Percentiles rank a stretch among this genome's conserved stretches.
These are phyloP conservation scores for Tetragonula carbonaria DNA, from an alignment of 2,888 invertebrate genomes.

Conservation along the genomic window DNA sequence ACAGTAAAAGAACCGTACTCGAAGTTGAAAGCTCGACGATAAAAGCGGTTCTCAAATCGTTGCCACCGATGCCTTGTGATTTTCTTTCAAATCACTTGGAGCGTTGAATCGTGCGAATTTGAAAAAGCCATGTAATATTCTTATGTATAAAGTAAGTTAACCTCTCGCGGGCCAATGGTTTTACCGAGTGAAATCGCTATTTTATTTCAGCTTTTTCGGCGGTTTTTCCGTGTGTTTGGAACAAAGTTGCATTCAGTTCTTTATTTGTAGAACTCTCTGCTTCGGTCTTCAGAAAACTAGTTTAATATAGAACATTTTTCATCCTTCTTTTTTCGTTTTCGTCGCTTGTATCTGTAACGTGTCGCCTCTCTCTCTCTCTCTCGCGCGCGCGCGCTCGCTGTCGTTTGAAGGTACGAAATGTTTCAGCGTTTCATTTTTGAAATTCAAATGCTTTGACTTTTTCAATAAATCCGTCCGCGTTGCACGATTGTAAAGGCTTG, in stretches of 20 bases:
- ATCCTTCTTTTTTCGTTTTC: background rate
- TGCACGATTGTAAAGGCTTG: background rate
- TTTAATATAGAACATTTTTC: too few relatives aligned
- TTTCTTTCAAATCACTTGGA: conserved; percentile 4
- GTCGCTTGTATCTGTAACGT: background rate
- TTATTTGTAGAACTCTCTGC: background rate
- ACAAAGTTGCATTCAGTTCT: background rate
- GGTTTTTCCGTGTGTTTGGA: background rate
- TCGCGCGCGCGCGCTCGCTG: background rate
- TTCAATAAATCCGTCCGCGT: too few relatives aligned
- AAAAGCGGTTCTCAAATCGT: conserved; percentile 21
- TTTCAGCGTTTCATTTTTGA: too few relatives aligned
- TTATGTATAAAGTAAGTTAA: background rate
- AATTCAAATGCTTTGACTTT: too few relatives aligned
- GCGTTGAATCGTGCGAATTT: background rate
- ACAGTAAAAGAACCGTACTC: background rate
- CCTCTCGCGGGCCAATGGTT: background rate
- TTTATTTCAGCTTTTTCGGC: background rate
- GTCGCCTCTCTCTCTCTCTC: too few relatives aligned
- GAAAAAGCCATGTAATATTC: background rate
- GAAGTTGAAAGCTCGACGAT: conserved; percentile 16
- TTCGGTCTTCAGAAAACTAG: background rate
- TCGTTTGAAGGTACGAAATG: too few relatives aligned
- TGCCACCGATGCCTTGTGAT: conserved; percentile 1
- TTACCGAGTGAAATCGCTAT: background rate